These are phyloP conservation scores for Dryobotodes eremita DNA, from an alignment of 2,888 invertebrate genomes.

Conservation along the genomic window DNA sequence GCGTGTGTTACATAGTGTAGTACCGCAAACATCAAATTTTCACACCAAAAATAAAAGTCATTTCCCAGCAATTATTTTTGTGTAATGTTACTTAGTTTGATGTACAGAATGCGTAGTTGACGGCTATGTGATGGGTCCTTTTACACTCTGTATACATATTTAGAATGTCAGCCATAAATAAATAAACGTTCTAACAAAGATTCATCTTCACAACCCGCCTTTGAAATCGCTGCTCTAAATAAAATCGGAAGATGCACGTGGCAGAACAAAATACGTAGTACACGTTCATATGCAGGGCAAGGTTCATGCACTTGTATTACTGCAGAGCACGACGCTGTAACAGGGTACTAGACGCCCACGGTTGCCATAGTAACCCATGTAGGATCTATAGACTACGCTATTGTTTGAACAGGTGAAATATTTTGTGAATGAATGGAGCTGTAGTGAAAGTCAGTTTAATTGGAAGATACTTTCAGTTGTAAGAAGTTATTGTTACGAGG, in stretches of 20 bases:
- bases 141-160: too few species aligned
- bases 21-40: too few species aligned
- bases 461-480: neutral
- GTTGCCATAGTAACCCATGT: slow-evolving; percentile 51
- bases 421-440: slow-evolving; percentile 36
- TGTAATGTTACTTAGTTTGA: too few species aligned
- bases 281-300: slow-evolving; percentile 4
- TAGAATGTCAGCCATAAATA: too few species aligned
- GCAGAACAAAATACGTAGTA: neutral
- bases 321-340: slow-evolving; percentile 29
- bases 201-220: neutral
- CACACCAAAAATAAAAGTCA: too few species aligned
- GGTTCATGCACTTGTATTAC: slow-evolving; percentile 34
- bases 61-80: too few species aligned
- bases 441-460: neutral
- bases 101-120: too few species aligned
- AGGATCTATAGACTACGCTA: neutral
- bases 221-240: neutral
- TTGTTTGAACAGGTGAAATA: slow-evolving; percentile 1
- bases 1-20: too few species aligned
- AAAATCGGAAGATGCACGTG: neutral
- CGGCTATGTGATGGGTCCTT: too few species aligned
- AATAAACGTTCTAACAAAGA: neutral
- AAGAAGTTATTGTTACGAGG: too few species aligned
- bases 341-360: slow-evolving; percentile 47